Conservation (phyloP, 2,797 vertebrate species). For the Pyrocephalus nanus region DNA sequence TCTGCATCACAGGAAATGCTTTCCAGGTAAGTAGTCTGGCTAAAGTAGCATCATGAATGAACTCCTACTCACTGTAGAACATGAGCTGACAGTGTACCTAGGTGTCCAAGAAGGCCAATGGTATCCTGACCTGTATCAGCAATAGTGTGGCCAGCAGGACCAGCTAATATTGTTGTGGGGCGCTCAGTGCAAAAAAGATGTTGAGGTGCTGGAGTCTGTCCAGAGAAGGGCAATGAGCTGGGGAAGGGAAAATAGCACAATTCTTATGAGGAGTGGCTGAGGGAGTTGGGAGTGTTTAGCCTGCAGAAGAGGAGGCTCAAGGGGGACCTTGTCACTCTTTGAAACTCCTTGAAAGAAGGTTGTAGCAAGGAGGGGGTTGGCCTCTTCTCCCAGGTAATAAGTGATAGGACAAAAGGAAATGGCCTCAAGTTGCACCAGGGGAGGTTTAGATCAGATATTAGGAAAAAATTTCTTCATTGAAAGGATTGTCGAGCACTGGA, state of each 20-base stretch:
- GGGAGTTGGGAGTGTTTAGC: background rate
- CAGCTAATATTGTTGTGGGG: background rate
- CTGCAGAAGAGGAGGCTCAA: background rate
- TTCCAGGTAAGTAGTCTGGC: background rate
- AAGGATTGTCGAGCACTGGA: background rate
- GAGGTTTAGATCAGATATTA: background rate
- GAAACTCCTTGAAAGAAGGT: rapidly evolving
- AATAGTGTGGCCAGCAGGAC: background rate
- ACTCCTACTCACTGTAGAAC: background rate
- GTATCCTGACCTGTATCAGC: background rate
- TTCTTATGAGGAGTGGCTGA: background rate
- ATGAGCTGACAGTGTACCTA: rapidly evolving
- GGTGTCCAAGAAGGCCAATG: background rate
- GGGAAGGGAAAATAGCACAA: background rate
- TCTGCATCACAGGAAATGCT: background rate
- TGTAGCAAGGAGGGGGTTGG: rapidly evolving
- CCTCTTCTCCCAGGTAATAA: rapidly evolving
- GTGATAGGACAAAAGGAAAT: background rate
- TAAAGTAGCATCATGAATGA: background rate
- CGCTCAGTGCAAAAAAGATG: background rate
- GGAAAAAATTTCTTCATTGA: background rate
- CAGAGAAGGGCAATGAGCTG: background rate
- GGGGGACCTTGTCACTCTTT: rapidly evolving
- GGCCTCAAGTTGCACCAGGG: background rate
- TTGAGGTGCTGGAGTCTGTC: background rate